Conservation (phyloP, 2,888 invertebrate genomes). For the Sicus ferrugineus region DNA sequence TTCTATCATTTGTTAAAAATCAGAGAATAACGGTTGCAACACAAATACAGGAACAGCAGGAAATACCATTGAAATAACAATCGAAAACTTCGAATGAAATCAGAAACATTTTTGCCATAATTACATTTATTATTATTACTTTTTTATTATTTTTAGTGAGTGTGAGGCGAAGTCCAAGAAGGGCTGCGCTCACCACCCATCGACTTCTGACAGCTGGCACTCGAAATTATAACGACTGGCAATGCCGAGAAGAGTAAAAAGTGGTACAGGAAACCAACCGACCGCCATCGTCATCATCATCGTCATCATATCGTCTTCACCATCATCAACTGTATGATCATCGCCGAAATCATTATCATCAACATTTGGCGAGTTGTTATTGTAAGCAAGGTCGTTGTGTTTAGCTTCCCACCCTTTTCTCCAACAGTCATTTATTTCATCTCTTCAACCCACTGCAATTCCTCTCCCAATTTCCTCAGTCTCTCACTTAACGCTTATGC, state of each 20-base stretch:
- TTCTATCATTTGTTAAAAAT: no score
- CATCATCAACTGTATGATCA: not conserved
- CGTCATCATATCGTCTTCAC: not conserved
- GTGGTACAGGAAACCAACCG: not conserved
- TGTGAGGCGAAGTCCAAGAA: not conserved
- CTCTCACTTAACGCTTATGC: not conserved
- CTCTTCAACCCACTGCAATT: constrained; percentile 33
- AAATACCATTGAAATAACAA: not conserved
- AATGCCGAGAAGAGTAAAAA: not conserved
- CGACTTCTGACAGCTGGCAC: constrained; percentile 21
- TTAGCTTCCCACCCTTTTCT: constrained; percentile 12
- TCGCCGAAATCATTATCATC: constrained; percentile 26
- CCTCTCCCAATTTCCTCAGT: not conserved
- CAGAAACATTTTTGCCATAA: not conserved
- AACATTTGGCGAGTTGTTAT: not conserved
- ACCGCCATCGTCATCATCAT: constrained; percentile 1
- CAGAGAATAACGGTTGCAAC: no score
- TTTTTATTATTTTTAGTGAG: not conserved
- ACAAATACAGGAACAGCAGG: not conserved
- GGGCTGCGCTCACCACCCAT: not conserved
- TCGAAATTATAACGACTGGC: constrained; percentile 31
- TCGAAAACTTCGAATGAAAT: not conserved
- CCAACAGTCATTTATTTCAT: constrained; percentile 35
- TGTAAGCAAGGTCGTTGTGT: constrained; percentile 4
- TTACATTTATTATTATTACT: constrained; percentile 11